These are phyloP conservation scores for Saturnia pavonia DNA, from an alignment of 2,888 invertebrate genomes.

Conservation along the genomic window DNA sequence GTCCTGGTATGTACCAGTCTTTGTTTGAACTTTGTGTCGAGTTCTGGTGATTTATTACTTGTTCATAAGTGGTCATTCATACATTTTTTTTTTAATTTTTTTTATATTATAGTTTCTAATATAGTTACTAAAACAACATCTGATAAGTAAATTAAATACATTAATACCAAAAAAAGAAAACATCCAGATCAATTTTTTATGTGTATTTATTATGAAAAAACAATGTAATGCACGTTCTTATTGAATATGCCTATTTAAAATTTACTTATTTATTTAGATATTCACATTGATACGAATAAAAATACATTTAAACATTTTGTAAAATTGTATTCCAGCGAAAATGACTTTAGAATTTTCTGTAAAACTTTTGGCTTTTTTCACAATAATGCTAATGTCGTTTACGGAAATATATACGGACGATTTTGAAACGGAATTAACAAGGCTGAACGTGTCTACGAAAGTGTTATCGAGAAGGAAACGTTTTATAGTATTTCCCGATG, in stretches of 20 bases:
- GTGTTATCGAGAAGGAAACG: conserved; percentile 77
- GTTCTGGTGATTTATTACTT: conserved; percentile 9
- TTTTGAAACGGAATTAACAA: conserved; percentile 3
- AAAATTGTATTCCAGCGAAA: neutral
- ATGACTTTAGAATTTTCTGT: conserved; percentile 15
- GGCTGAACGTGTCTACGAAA: conserved; percentile 26
- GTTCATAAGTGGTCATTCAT: conserved; percentile 3
- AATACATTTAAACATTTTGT: neutral
- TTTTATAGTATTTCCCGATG: conserved; percentile 81
- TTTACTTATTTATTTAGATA: too few relatives aligned
- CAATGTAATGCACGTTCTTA: too few relatives aligned
- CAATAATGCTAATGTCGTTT: neutral
- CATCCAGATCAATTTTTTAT: too few relatives aligned
- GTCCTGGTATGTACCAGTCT: conserved; percentile 25
- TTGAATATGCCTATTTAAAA: too few relatives aligned
- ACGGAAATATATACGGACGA: conserved; percentile 23
- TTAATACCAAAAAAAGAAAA: neutral
- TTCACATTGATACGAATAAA: neutral
- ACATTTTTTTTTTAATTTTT: neutral
- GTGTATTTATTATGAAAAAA: too few relatives aligned
- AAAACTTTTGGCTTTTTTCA: neutral
- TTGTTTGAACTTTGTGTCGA: conserved; percentile 31
- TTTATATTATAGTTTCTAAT: neutral
- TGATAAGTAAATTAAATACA: neutral
- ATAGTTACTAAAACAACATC: neutral